Conservation (phyloP, 2,888 invertebrate species). For the Scrobipalpa atriplicella region DNA sequence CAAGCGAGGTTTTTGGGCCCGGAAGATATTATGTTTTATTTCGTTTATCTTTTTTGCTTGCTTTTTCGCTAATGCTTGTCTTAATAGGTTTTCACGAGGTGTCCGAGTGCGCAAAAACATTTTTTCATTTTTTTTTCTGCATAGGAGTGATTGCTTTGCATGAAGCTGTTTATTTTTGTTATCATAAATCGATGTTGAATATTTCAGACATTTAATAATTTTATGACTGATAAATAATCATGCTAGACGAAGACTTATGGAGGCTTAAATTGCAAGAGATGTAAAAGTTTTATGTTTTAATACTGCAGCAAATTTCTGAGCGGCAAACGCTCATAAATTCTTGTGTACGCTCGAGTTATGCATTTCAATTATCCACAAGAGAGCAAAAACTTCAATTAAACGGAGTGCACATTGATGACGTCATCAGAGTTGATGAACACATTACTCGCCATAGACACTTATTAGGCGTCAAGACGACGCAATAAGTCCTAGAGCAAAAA, state of each 20-base stretch:
- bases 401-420: slow-evolving; percentile 18
- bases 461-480: slow-evolving; percentile 41
- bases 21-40: slow-evolving; percentile 30
- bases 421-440: slow-evolving; percentile 20
- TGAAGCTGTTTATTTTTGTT: background rate
- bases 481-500: slow-evolving; percentile 59
- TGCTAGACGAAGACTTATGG: slow-evolving; percentile 16
- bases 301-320: slow-evolving; percentile 17
- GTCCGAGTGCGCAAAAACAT: background rate
- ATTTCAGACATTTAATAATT: slow-evolving; percentile 5
- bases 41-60: slow-evolving; percentile 27
- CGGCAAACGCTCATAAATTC: slow-evolving; percentile 23
- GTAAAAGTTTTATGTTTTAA: slow-evolving; percentile 23
- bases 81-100: slow-evolving; percentile 25
- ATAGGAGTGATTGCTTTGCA: background rate
- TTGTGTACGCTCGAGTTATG: slow-evolving; percentile 23
- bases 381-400: slow-evolving; percentile 23
- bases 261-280: slow-evolving; percentile 20
- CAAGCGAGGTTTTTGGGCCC: slow-evolving; percentile 36
- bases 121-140: background rate
- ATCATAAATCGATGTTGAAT: background rate
- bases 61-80: slow-evolving; percentile 15
- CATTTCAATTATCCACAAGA: slow-evolving; percentile 19
- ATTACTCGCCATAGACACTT: slow-evolving; percentile 13
- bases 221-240: slow-evolving; percentile 6